A percentile compares a stretch with the other conserved stretches of the same genome.
These are phyloP conservation scores for Papilio helenus DNA, from an alignment of 1,140 invertebrate genomes.

Conservation along the genomic window DNA sequence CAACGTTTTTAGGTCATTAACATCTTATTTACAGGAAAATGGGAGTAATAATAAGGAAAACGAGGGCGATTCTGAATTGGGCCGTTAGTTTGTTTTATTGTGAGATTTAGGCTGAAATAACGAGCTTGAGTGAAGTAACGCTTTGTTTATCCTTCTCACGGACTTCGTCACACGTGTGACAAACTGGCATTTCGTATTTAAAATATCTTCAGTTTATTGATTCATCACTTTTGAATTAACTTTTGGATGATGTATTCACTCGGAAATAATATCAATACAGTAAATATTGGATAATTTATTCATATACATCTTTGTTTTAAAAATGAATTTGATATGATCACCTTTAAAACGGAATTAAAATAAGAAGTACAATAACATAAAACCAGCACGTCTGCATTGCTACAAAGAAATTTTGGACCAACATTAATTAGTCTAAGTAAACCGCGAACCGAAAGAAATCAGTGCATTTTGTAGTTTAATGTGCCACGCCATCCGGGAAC, in stretches of 20 bases:
- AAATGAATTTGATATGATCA: not conserved
- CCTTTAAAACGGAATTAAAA: not conserved
- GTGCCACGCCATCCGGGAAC: constrained; percentile 65
- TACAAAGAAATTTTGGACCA: not conserved
- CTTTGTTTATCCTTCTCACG: not conserved
- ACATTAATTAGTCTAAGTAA: constrained; percentile 2
- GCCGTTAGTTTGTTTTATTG: constrained; percentile 54
- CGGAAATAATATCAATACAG: no score
- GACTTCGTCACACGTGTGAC: not conserved
- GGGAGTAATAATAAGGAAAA: constrained; percentile 62
- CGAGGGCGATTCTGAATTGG: constrained; percentile 56
- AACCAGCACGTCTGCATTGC: not conserved
- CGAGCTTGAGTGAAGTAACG: constrained; percentile 52
- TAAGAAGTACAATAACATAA: not conserved
- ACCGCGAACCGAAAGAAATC: constrained; percentile 39
- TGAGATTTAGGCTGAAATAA: constrained; percentile 60
- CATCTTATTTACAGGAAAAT: constrained; percentile 63
- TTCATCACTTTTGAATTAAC: not conserved
- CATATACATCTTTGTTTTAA: not conserved
- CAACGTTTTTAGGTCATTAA: constrained; percentile 74
- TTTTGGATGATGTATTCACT: not conserved
- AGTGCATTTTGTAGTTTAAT: constrained; percentile 59
- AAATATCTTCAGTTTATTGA: not conserved
- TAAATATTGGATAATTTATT: no score
- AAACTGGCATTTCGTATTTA: not conserved